These are phyloP conservation scores for Formicarius rufipectus DNA, from an alignment of 2,113 vertebrate genomes.

Conservation along the genomic window DNA sequence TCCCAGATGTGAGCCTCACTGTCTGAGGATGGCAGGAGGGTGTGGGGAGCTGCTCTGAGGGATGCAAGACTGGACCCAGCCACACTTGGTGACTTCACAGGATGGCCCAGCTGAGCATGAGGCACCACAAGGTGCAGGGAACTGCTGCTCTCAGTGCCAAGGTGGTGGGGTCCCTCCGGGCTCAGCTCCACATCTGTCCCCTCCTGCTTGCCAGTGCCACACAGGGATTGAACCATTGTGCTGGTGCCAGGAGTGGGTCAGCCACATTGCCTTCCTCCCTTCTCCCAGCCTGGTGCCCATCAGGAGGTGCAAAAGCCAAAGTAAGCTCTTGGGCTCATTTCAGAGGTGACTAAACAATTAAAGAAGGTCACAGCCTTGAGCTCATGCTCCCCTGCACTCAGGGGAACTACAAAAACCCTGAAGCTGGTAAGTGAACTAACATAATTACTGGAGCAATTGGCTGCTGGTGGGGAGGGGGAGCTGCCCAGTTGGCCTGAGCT, in stretches of 20 bases:
- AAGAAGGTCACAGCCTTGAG: neutral
- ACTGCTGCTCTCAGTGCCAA: neutral
- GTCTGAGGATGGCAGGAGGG: neutral
- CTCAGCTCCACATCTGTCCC: neutral
- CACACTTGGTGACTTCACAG: accelerated
- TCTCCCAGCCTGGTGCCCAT: neutral
- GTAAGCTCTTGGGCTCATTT: neutral
- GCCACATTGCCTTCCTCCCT: neutral
- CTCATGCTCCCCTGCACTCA: neutral
- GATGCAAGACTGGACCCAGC: neutral
- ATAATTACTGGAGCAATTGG: neutral
- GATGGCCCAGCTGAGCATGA: neutral
- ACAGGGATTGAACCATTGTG: neutral
- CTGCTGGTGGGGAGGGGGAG: neutral
- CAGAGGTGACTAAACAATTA: neutral
- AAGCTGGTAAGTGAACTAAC: neutral
- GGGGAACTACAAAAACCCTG: neutral
- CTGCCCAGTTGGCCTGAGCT: neutral
- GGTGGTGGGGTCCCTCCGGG: too few species aligned
- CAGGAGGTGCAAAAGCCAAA: neutral
- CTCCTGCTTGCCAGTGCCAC: neutral
- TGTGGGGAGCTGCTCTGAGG: neutral
- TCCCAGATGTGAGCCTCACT: neutral
- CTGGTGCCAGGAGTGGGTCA: neutral
- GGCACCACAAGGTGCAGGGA: neutral